A percentile compares a stretch with the other conserved stretches of the same genome.
These are phyloP conservation scores for Aethina tumida DNA, from an alignment of 1,140 invertebrate species.

Conservation along the genomic window DNA sequence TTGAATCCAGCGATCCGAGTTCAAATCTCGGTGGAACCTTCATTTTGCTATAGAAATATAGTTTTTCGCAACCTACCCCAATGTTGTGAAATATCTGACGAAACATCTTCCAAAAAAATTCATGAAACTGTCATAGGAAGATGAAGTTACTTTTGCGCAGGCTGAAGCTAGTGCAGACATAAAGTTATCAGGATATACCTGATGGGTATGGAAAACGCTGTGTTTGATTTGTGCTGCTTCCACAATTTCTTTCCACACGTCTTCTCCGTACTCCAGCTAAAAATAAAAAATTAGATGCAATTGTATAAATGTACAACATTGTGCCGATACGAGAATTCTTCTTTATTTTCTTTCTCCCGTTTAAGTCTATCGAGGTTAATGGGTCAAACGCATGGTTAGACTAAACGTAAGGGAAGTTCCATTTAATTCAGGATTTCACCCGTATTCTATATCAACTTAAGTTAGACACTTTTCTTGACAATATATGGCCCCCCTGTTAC, in stretches of 20 bases:
- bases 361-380: no score
- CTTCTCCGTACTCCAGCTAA: conserved; percentile 69
- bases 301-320: no score
- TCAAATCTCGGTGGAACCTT: conserved; percentile 30
- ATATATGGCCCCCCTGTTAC: no score
- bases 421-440: no score
- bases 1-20: conserved; percentile 31
- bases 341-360: no score
- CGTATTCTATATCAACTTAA: no score
- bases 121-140: conserved; percentile 61
- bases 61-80: conserved; percentile 47
- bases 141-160: conserved; percentile 31
- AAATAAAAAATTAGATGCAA: no score
- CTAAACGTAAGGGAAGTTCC: no score
- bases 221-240: conserved; percentile 55
- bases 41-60: no score
- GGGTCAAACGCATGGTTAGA: no score
- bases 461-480: no score
- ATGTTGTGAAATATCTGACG: conserved; percentile 74
- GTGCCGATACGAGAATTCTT: no score
- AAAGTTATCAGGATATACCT: conserved; percentile 70
- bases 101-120: conserved; percentile 78
- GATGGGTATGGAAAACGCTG: conserved; percentile 65
- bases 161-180: conserved; percentile 64
- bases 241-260: conserved; percentile 60